phyloP scores from a whole-genome alignment of 2,113 vertebrate genomes.

The Nanorana parkeri region DNA sequence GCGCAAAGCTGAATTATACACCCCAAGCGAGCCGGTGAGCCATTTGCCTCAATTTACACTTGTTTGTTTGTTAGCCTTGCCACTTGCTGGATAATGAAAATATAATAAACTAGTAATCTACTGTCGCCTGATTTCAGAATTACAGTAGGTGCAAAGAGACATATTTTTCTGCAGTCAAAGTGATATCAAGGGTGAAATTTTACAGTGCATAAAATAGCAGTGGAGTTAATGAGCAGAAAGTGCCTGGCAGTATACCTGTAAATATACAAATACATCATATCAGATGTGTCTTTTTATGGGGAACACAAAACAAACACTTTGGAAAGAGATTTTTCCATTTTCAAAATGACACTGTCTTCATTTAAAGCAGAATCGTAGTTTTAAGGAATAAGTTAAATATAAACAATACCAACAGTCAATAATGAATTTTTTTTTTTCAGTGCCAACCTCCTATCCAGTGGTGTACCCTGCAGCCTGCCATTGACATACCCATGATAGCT shows the following conservation, averaged over 20 bases:
- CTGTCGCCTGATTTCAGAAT: constrained; percentile 8
- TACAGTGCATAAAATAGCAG: not conserved
- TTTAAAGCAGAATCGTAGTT: no score
- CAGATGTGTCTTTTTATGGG: not conserved
- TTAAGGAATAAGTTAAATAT: no score
- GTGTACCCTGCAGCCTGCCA: no score
- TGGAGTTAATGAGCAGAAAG: not conserved
- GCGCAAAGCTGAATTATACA: constrained; percentile 15
- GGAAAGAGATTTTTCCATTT: not conserved
- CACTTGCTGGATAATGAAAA: constrained; percentile 31
- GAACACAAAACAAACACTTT: not conserved
- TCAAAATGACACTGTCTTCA: not conserved
- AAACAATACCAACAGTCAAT: no score
- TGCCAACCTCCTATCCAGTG: no score
- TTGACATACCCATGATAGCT: no score
- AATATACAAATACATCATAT: no score
- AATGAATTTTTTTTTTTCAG: no score
- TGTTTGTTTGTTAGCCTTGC: constrained; percentile 21
- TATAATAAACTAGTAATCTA: constrained; percentile 28
- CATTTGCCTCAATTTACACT: constrained; percentile 19
- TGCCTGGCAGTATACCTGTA: not conserved
- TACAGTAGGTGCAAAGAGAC: constrained; percentile 7
- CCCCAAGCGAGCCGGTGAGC: not conserved
- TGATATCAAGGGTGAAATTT: not conserved
- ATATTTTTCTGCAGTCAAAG: constrained; percentile 17